Evolutionary conservation across 2,113 vertebrate species (phyloP), one percentile per base, ranked within the genome.

Genomic region (Odobenus rosmarus): DNA sequence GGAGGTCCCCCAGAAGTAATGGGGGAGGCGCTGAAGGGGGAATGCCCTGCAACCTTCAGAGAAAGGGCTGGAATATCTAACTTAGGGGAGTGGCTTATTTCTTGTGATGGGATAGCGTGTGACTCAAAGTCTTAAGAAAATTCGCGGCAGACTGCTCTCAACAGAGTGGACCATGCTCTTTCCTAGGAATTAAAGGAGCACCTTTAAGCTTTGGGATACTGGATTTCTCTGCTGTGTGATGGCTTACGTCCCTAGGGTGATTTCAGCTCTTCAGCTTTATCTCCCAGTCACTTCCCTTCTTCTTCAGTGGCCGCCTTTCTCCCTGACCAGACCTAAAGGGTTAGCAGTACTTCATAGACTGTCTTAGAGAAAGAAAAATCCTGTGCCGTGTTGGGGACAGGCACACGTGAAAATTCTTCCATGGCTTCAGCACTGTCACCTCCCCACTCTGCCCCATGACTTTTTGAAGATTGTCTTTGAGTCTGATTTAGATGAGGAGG

Each of bases 401-500:
- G 10, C 33, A 89, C 3, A 0, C 59, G n/a, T 49, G 72, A 92
- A 91, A 84, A 88, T 76, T 39, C 7, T 79, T 74, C 64, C 53
- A 21, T 46, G 62, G 23, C 53, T 93, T 85, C 33, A 57, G 39
- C 5, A 67, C 59, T 93, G 24, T 93, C 26, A 31, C 9, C 85
- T 79, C 23, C n/a, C 13, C 1, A 8, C 21, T 53, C 64, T 57
- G 83, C 16, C n/a, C 33, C 12, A 5, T 81, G 61, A 76, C 62
- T 91, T 94, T 95, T 16, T 86, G 39, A 42, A 84, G 67, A 62
- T 87, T 55, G 77, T 90, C 62, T 59, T 42, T 59, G n/a, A 92
- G 57, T 85, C 7, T 62, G 64, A 57, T 12, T 92, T 71, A 77
- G n/a, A 62, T 88, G 72, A 89, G 90, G 53, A 95, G 57, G 72